Percentiles rank a stretch among this genome's conserved stretches.
Evolutionary conservation across 2,888 invertebrate genomes (phyloP).

Genomic region (Lithosia quadra): DNA sequence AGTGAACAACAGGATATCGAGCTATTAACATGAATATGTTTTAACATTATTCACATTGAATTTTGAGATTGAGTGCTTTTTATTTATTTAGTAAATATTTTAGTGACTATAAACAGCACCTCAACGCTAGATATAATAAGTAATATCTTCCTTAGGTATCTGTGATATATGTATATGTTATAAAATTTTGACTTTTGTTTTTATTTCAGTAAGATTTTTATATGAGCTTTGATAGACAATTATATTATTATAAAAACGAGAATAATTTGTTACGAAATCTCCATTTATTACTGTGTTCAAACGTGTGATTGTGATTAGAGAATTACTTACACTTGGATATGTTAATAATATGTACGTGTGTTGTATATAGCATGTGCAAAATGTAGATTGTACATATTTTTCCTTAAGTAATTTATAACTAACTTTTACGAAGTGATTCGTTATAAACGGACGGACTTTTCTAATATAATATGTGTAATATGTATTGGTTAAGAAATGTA

Average conservation of each 20-base stretch:
- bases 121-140: conserved; percentile 71
- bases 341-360: conserved; percentile 51
- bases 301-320: conserved; percentile 53
- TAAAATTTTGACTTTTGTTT: conserved; percentile 67
- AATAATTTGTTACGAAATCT: conserved; percentile 64
- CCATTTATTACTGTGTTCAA: conserved; percentile 71
- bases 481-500: conserved; percentile 28
- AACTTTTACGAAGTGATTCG: conserved; percentile 45
- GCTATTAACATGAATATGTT: conserved; percentile 62
- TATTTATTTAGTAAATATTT: conserved; percentile 71
- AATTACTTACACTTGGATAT: conserved; percentile 54
- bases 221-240: conserved; percentile 53
- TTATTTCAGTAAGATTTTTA: conserved; percentile 61
- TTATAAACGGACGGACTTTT: conserved; percentile 35
- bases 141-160: conserved; percentile 83
- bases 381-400: conserved; percentile 70
- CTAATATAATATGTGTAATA: neutral
- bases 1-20: conserved; percentile 44
- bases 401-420: conserved; percentile 62
- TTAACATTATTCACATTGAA: conserved; percentile 60
- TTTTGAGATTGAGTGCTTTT: conserved; percentile 75
- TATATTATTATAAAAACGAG: conserved; percentile 48
- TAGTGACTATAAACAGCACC: conserved; percentile 72
- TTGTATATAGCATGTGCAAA: conserved; percentile 71
- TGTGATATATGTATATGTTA: conserved; percentile 80